These are phyloP conservation scores for Heliconius ethilla DNA, from an alignment of 2,888 invertebrate species.

Conservation along the genomic window DNA sequence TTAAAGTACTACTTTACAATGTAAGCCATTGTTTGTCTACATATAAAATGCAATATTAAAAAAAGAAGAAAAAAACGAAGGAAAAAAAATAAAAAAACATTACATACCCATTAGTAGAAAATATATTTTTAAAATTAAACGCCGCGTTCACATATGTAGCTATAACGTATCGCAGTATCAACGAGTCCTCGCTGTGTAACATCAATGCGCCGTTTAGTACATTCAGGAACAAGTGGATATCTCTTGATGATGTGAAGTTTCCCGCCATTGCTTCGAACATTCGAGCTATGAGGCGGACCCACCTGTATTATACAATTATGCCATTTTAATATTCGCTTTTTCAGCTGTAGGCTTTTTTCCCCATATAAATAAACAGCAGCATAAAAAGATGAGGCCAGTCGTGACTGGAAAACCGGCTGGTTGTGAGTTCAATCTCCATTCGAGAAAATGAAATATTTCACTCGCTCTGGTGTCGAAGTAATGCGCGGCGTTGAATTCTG, in stretches of 20 bases:
- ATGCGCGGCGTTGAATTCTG: too few species aligned
- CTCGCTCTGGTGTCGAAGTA: too few species aligned
- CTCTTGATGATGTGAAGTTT: slow-evolving; percentile 97
- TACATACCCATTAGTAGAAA: slow-evolving; percentile 95
- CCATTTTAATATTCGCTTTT: neutral
- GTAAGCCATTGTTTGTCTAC: too few species aligned
- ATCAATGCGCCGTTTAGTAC: slow-evolving; percentile 98
- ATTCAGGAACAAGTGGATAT: slow-evolving; percentile 98
- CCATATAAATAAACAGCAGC: neutral
- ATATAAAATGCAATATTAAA: too few species aligned
- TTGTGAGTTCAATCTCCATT: too few species aligned
- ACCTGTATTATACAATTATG: slow-evolving; percentile 69
- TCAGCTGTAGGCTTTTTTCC: neutral
- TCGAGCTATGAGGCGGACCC: slow-evolving; percentile 96
- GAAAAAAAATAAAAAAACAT: neutral
- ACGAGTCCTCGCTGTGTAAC: slow-evolving; percentile 97
- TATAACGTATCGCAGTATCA: slow-evolving; percentile 96
- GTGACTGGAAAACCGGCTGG: too few species aligned
- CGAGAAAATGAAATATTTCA: too few species aligned
- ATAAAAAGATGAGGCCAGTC: too few species aligned
- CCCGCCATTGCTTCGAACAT: slow-evolving; percentile 99
- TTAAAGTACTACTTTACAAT: too few species aligned
- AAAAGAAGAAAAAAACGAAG: too few species aligned
- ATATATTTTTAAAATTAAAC: slow-evolving; percentile 99
- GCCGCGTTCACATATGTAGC: slow-evolving; percentile 99